phyloP scores from a whole-genome alignment of 2,113 vertebrate genomes.

The Antechinus flavipes region DNA sequence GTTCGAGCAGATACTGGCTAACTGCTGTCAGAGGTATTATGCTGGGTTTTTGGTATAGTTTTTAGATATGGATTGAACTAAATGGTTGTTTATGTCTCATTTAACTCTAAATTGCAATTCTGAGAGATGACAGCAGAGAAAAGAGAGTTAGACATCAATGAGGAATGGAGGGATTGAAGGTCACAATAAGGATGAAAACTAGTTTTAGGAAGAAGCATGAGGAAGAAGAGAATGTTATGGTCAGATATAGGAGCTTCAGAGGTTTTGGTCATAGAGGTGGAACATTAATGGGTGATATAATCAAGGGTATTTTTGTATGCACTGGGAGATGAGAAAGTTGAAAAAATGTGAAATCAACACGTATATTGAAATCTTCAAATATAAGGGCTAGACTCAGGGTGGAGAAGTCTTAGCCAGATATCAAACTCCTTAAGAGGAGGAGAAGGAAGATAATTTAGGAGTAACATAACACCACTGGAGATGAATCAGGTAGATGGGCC shows the following conservation, averaged over 20 bases:
- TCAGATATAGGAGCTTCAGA: not conserved
- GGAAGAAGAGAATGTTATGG: not conserved
- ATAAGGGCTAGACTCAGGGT: not conserved
- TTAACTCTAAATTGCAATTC: not conserved
- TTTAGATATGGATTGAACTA: not conserved
- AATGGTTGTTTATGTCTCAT: not conserved
- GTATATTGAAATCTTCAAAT: not conserved
- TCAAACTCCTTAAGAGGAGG: not conserved
- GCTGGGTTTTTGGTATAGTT: not conserved
- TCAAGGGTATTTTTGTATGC: not conserved
- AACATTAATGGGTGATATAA: not conserved
- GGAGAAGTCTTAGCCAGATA: not conserved
- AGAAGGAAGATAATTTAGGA: not conserved
- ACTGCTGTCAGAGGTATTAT: not conserved
- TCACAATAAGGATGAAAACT: not conserved
- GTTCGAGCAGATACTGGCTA: not conserved
- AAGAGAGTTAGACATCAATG: not conserved
- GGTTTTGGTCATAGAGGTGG: not conserved
- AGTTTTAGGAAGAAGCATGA: not conserved
- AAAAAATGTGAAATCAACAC: not conserved
- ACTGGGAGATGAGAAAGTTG: not conserved
- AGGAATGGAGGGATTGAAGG: not conserved
- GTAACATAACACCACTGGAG: not conserved
- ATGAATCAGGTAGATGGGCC: not conserved
- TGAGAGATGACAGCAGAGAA: not conserved